A percentile compares a stretch with the other conserved stretches of the same genome.
These are phyloP conservation scores for Pectinophora gossypiella DNA, from an alignment of 1,140 invertebrate genomes.

Conservation along the genomic window DNA sequence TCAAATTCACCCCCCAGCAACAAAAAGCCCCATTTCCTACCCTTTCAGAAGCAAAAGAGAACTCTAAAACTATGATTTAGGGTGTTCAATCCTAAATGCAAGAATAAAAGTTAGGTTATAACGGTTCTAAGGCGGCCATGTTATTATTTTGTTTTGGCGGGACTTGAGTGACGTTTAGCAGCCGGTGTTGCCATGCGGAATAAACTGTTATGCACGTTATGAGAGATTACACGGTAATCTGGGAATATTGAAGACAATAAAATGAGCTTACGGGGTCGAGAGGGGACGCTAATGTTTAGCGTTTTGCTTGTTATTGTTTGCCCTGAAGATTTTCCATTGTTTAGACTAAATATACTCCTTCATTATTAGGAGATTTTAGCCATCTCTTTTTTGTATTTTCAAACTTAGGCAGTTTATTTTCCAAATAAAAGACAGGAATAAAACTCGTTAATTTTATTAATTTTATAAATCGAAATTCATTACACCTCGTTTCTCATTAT, in stretches of 20 bases:
- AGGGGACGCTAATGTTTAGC: conserved; percentile 41
- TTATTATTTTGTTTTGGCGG: conserved; percentile 72
- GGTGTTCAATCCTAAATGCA: conserved; percentile 18
- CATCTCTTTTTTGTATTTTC: too few relatives aligned
- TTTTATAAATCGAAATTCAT: conserved; percentile 74
- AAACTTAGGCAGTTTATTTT: too few relatives aligned
- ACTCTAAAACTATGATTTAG: conserved; percentile 14
- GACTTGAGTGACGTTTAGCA: conserved; percentile 61
- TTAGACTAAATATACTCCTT: background rate
- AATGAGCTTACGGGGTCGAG: conserved; percentile 63
- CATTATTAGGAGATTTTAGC: too few relatives aligned
- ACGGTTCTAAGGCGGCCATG: conserved; percentile 29
- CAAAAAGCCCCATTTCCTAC: conserved; percentile 18
- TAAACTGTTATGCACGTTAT: conserved; percentile 71
- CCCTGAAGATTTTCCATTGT: background rate
- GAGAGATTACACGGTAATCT: conserved; percentile 72
- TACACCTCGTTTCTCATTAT: conserved; percentile 65
- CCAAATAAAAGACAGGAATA: conserved; percentile 21
- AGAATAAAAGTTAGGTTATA: conserved; percentile 20
- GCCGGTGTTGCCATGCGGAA: conserved; percentile 71
- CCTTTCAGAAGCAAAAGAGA: conserved; percentile 8
- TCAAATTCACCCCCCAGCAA: conserved; percentile 33
- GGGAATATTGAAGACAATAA: conserved; percentile 74
- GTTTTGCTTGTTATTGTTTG: conserved; percentile 1
- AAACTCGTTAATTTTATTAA: conserved; percentile 74